These are phyloP conservation scores for Mactra quadrangularis DNA, from an alignment of 1,140 invertebrate species.

Conservation along the genomic window DNA sequence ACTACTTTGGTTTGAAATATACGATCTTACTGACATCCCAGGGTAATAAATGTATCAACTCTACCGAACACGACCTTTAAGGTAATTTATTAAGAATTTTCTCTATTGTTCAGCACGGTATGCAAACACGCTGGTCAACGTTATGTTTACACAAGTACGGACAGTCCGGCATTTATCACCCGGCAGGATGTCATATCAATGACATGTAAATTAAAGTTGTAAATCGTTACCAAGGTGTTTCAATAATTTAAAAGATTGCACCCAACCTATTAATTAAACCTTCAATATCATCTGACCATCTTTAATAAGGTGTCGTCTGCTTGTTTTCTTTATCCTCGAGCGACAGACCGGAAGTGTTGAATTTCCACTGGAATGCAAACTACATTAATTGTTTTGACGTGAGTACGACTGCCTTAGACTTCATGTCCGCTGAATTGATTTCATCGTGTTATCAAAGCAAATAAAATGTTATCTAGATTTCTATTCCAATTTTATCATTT, in stretches of 20 bases:
- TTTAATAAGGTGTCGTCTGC: slow-evolving; percentile 36
- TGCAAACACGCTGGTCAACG: slow-evolving; percentile 29
- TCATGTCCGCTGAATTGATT: slow-evolving; percentile 13
- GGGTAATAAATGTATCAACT: slow-evolving; percentile 25
- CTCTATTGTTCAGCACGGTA: slow-evolving; percentile 28
- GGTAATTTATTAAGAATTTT: slow-evolving; percentile 35
- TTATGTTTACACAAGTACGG: slow-evolving; percentile 37
- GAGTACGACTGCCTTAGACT: neutral
- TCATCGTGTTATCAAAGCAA: neutral
- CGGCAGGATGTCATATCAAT: slow-evolving; percentile 32
- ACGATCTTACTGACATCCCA: slow-evolving; percentile 14
- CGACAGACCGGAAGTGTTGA: neutral
- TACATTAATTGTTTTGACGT: neutral
- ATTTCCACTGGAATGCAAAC: slow-evolving; percentile 26
- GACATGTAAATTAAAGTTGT: slow-evolving; percentile 47
- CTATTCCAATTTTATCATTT: no score
- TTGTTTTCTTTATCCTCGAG: slow-evolving; percentile 11
- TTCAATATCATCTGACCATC: slow-evolving; percentile 28
- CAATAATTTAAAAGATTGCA: slow-evolving; percentile 2
- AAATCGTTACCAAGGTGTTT: slow-evolving; percentile 47
- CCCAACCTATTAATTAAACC: slow-evolving; percentile 34
- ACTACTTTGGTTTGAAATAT: slow-evolving; percentile 22
- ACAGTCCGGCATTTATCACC: slow-evolving; percentile 38
- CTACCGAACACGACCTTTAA: slow-evolving; percentile 6
- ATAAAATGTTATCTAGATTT: no score